Conservation (phyloP, 2,888 invertebrate genomes). For the Hyppa rectilinea region DNA sequence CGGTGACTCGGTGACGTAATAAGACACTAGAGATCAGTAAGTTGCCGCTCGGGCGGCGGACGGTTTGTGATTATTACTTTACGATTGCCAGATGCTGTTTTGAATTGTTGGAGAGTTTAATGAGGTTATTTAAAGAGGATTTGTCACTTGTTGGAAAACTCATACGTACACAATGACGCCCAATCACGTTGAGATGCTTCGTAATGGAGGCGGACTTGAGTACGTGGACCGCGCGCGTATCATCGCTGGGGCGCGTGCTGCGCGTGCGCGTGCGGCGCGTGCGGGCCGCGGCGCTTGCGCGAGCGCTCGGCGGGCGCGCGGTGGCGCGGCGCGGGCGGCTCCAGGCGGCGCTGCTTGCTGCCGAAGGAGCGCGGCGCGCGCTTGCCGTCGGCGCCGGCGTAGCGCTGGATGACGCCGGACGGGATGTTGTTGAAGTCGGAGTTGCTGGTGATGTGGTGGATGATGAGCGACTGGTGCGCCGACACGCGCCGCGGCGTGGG, state of each 20-base stretch:
- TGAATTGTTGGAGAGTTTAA: background rate
- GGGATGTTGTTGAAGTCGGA: conserved; percentile 88
- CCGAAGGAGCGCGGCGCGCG: conserved; percentile 72
- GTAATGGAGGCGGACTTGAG: background rate
- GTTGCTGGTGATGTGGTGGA: conserved; percentile 89
- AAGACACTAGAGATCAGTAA: background rate
- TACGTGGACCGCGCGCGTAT: background rate
- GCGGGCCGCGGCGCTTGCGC: conserved; percentile 77
- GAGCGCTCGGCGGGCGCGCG: conserved; percentile 50
- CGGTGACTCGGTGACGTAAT: conserved; percentile 7
- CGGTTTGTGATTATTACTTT: conserved; percentile 15
- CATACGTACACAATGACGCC: background rate
- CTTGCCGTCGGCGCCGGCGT: conserved; percentile 67
- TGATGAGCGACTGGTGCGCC: conserved; percentile 88
- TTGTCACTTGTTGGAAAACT: background rate
- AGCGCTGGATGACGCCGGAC: conserved; percentile 84
- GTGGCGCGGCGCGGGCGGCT: conserved; percentile 57
- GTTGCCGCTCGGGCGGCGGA: conserved; percentile 20
- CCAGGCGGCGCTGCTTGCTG: conserved; percentile 77
- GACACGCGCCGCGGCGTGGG: conserved; percentile 88
- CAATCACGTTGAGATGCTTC: no score
- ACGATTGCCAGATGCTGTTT: background rate
- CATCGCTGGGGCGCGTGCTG: conserved; percentile 5
- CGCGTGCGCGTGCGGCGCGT: conserved; percentile 40
- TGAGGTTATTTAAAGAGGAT: background rate